Evolutionary conservation across 2,888 invertebrate genomes (phyloP).

Genomic region (Dioctria linearis): DNA sequence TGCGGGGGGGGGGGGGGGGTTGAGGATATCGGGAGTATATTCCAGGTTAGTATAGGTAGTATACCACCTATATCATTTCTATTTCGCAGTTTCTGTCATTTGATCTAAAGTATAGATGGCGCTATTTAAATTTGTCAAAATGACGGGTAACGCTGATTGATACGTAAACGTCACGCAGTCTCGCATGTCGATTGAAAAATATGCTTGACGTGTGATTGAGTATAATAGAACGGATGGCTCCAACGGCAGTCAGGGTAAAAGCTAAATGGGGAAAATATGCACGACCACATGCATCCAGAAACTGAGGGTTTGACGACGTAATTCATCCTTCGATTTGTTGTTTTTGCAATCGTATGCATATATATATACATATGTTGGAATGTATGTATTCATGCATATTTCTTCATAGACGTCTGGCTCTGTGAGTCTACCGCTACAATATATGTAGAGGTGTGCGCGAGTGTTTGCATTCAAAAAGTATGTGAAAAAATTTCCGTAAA

Average conservation of each 20-base stretch:
- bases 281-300: conserved; percentile 28
- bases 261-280: background rate
- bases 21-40: too few relatives aligned
- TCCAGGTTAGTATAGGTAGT: background rate
- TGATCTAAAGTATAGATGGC: conserved; percentile 57
- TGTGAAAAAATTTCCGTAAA: conserved; percentile 50
- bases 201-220: conserved; percentile 53
- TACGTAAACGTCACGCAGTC: conserved; percentile 62
- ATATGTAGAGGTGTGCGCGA: background rate
- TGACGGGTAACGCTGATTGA: conserved; percentile 61
- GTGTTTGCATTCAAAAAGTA: conserved; percentile 48
- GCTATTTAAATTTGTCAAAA: conserved; percentile 61
- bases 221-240: background rate
- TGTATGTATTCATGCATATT: too few relatives aligned
- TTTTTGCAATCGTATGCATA: background rate
- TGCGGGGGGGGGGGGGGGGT: background rate
- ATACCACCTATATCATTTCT: conserved; percentile 11
- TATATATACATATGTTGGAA: background rate
- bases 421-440: background rate
- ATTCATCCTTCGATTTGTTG: background rate
- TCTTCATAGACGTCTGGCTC: background rate
- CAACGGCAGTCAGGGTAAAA: background rate
- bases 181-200: conserved; percentile 61
- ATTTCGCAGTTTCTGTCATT: conserved; percentile 12
- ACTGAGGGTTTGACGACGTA: background rate